Conservation (phyloP, 2,888 invertebrate species). For the Stenchaetothrips biformis region DNA sequence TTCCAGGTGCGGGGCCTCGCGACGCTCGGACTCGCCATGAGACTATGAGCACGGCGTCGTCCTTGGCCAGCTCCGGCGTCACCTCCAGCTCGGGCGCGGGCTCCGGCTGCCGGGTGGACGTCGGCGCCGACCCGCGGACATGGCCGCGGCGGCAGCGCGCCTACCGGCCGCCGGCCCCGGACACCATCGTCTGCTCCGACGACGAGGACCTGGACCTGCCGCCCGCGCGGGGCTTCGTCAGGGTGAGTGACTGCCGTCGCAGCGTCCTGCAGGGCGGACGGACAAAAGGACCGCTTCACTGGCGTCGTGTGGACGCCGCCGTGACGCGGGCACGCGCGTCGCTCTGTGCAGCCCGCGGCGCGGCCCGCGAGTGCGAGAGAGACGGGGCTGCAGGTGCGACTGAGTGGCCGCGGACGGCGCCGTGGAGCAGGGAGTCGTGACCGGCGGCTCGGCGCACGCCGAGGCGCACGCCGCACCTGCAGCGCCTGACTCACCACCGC, state of each 20-base stretch:
- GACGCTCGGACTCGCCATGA: neutral
- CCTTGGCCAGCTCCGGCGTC: constrained; percentile 4
- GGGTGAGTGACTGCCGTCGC: neutral
- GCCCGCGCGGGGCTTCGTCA: neutral
- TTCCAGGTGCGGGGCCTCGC: neutral
- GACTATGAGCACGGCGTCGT: constrained; percentile 18
- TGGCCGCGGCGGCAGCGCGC: constrained; percentile 7
- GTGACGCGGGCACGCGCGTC: neutral
- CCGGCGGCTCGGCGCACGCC: too few relatives aligned
- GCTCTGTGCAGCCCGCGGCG: neutral
- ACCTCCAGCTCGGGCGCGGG: constrained; percentile 12
- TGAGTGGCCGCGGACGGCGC: too few relatives aligned
- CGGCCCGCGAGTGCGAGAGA: neutral
- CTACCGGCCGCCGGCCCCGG: neutral
- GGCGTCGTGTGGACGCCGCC: neutral
- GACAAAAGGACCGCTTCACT: neutral
- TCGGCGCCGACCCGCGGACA: constrained; percentile 14
- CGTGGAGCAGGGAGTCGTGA: too few relatives aligned
- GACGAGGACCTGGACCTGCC: neutral
- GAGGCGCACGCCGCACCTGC: too few relatives aligned
- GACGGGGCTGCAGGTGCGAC: too few relatives aligned
- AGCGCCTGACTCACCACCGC: neutral
- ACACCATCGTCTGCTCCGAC: constrained; percentile 14
- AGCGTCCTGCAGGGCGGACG: too few relatives aligned
- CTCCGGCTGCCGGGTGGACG: constrained; percentile 18